These are phyloP conservation scores for Tolmerus cingulatus DNA, from an alignment of 2,888 invertebrate species.

Conservation along the genomic window DNA sequence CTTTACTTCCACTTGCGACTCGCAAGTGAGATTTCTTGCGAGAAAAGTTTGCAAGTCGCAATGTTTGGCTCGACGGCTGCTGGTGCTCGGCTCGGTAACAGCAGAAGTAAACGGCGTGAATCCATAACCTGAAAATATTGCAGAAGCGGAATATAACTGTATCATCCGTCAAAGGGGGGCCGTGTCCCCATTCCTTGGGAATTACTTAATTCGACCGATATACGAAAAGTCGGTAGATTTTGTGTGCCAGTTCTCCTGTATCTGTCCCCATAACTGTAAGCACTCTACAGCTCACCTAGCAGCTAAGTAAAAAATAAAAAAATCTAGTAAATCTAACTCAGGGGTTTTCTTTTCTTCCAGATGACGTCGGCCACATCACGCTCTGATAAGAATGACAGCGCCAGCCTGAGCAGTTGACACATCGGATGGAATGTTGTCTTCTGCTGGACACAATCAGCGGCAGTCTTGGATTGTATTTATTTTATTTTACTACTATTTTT, in stretches of 20 bases:
- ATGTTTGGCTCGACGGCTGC: neutral
- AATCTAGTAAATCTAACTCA: neutral
- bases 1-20: neutral
- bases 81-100: neutral
- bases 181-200: slow-evolving; percentile 30
- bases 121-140: slow-evolving; percentile 32
- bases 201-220: slow-evolving; percentile 33
- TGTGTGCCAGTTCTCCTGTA: neutral
- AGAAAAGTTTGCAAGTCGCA: neutral
- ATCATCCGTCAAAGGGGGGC: slow-evolving; percentile 20
- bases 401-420: slow-evolving; percentile 26
- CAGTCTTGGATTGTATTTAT: neutral
- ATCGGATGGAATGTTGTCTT: slow-evolving; percentile 9
- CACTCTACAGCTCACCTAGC: neutral
- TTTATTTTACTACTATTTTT: neutral
- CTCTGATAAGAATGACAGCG: slow-evolving; percentile 37
- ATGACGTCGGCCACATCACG: slow-evolving; percentile 31
- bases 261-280: neutral
- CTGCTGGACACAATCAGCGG: neutral
- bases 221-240: neutral
- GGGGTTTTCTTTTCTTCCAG: slow-evolving; percentile 31
- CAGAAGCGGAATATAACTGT: slow-evolving; percentile 37
- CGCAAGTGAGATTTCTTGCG: neutral
- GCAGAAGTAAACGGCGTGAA: neutral
- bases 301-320: neutral